Base-by-base conservation (phyloP, 1,140 invertebrate genomes). In the Plectrocnemia conspersa region DNA sequence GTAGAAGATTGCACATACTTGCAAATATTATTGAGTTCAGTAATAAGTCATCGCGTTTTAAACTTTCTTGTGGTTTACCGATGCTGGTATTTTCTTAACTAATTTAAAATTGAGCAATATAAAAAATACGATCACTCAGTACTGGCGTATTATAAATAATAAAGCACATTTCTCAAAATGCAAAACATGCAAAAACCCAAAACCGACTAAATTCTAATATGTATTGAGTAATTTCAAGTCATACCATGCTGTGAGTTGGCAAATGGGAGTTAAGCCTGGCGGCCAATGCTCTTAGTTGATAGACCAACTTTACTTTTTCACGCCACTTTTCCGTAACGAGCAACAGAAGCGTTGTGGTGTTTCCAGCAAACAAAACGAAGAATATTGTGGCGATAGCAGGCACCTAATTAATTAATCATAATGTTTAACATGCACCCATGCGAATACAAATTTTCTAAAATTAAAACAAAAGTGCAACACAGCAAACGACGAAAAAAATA, bases 311-410 rank as follows among this genome's bases (percentile, higher is more conserved):
- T 63, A 84, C 72, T 25, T 78, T 76, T 54, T 88, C 83, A 46
- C 81, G 81, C 33, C 91, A 76, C 78, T 98, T 98, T 70, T 93
- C 86, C 47, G 87, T 85, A 64, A 96, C 85, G 4, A 93, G 89
- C 74, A 85, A 78, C 25, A 83, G 68, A 60, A 75, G 67, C 6
- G 93, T 97, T 18, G 85, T 90, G 53, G 82, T 84, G 71, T 98
- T 98, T 52, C 92, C 93, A 55, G 88, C 69, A 72, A 93, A 94
- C 29, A 98, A 76, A 45, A 90, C 68, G 47, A 95, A 81, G 68
- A 96, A 96, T 68, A 94, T 82, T 19, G 79, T 70, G 65, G 85
- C 82, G 62, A 95, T 77, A 18, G 89, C 85, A 23, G 85, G 79
- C 47, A 76, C 69, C 74, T 76, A 67, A 61, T 64, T 61, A 66